These are phyloP conservation scores for Scotopteryx bipunctaria DNA, from an alignment of 2,888 invertebrate species.

Conservation along the genomic window DNA sequence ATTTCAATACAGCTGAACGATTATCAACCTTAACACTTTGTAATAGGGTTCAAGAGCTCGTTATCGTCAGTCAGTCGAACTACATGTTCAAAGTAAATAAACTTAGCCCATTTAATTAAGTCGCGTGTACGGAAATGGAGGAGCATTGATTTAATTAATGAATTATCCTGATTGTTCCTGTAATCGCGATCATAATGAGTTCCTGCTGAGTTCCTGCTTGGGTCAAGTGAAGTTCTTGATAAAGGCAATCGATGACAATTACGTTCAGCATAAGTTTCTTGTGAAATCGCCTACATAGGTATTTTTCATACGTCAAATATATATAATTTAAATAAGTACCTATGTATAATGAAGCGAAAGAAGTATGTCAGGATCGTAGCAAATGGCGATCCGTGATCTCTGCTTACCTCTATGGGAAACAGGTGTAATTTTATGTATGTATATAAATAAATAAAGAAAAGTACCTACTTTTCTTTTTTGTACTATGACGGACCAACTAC, in stretches of 20 bases:
- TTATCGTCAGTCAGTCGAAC: slow-evolving; percentile 4
- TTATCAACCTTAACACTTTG: neutral
- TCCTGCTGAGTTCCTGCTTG: neutral
- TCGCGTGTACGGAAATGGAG: slow-evolving; percentile 23
- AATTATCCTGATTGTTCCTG: slow-evolving; percentile 23
- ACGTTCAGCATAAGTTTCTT: neutral
- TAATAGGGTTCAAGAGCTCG: slow-evolving; percentile 7
- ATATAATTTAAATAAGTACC: no score
- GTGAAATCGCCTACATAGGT: no score
- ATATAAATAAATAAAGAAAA: no score
- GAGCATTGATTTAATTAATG: slow-evolving; percentile 24
- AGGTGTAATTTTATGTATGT: no score
- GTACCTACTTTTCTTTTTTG: no score
- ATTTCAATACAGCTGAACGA: slow-evolving; percentile 2
- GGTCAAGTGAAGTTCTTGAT: slow-evolving; percentile 2
- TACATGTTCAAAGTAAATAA: slow-evolving; percentile 24
- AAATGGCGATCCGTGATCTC: no score
- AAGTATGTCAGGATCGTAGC: no score
- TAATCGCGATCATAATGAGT: slow-evolving; percentile 19
- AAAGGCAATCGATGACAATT: neutral
- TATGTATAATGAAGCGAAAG: no score
- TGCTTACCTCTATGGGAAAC: no score
- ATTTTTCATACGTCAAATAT: no score
- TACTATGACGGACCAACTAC: no score
- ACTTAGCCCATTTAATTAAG: slow-evolving; percentile 27